A percentile compares a stretch with the other conserved stretches of the same genome.
phyloP scores from a whole-genome alignment of 2,797 vertebrate genomes.

The Lemur catta region DNA sequence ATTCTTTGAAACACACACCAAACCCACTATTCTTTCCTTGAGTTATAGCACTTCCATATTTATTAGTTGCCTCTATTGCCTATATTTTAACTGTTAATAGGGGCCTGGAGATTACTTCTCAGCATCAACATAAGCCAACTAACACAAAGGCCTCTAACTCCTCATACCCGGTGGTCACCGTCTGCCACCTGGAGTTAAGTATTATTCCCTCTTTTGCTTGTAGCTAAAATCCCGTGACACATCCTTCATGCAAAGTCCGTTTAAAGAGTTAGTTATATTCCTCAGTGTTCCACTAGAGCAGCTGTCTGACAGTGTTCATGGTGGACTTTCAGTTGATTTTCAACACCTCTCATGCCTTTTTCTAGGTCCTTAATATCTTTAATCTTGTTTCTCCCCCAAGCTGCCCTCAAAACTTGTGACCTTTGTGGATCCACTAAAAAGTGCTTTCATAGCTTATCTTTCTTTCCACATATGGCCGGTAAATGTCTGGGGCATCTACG shows the following conservation, averaged over 20 bases:
- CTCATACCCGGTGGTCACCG: fast-evolving
- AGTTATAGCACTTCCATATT: not conserved
- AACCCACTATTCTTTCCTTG: not conserved
- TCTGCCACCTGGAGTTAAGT: not conserved
- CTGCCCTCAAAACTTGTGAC: not conserved
- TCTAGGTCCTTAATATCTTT: not conserved
- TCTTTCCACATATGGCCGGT: slow-evolving; percentile 10
- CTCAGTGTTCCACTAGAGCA: not conserved
- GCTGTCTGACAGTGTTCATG: not conserved
- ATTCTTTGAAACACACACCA: not conserved
- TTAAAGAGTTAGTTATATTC: not conserved
- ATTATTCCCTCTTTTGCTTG: not conserved
- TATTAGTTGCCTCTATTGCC: not conserved
- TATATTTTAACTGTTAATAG: not conserved
- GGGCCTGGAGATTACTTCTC: not conserved
- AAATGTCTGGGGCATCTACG: not conserved
- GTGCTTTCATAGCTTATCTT: not conserved
- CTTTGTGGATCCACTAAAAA: not conserved
- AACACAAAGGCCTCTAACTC: not conserved
- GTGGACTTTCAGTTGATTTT: not conserved
- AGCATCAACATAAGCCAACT: not conserved
- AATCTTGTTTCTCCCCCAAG: not conserved
- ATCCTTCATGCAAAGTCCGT: not conserved
- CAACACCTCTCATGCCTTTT: not conserved
- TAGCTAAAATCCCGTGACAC: not conserved